Evolutionary conservation across 2,797 vertebrate genomes (phyloP), one percentile per base, ranked within the genome.

Genomic region (Phataginus tetradactyla): DNA sequence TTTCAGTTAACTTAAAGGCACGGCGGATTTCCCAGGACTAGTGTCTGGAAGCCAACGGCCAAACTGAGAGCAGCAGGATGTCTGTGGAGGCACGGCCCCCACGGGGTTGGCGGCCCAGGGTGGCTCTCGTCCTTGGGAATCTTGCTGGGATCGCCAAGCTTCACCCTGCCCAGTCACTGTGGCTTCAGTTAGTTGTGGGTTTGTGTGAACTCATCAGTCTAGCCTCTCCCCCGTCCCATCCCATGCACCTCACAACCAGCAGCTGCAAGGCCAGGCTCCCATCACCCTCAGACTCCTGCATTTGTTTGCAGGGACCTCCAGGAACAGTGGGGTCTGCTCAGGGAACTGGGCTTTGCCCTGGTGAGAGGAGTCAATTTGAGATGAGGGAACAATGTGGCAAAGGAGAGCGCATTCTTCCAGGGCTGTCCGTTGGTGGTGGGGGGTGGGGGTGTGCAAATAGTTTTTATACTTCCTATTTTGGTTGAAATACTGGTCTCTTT

Each of bases 381-480:
- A 45, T 45, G 45, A 45, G 45, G 63, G 53, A 90, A 61, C 34
- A 27, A 1, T 51, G 86, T 10, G 63, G 7, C 39, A n/a, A 59
- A 53, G 59, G 32, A 25, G 7, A 37, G 15, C 32, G 83, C 63
- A 29, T 85, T 92, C 71, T 75, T 90, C 79, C 12, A 37, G 72
- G 25, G 37, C 34, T 34, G 15, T 64, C n/a, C 55, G 64, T 90
- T 81, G n/a, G 23, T 79, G 13, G 12, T 81, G 59, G 23, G 45
- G 11, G 17, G 25, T 20, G 1, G n/a, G 3, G 1, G 10, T 27
- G 11, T n/a, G n/a, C 32, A 75, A 34, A 49, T 57, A n/a, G 25
- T 49, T 69, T 59, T 86, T 80, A 21, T 45, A 63, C 83, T 95
- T 94, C 72, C 57, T 79, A 49, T 90, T 87, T 96, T 78, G 75